Evolutionary conservation across 2,888 invertebrate species (phyloP).

Genomic region (Cremastobaeus sp.): DNA sequence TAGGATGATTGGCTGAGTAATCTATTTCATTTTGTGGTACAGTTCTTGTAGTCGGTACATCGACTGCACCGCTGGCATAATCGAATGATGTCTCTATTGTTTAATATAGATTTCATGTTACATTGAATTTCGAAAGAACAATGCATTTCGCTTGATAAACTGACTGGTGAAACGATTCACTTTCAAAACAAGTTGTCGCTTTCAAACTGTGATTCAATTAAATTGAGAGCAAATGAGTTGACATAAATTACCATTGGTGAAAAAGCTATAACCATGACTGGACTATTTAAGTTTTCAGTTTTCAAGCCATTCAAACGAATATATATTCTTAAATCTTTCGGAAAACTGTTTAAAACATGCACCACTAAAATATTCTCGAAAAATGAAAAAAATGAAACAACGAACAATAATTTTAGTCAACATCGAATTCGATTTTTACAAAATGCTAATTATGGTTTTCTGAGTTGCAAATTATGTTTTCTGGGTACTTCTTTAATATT

Average conservation of each 20-base stretch:
- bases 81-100: constrained; percentile 57
- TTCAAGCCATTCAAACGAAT: no score
- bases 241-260: background rate
- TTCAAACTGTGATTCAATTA: constrained; percentile 1
- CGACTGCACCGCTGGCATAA: constrained; percentile 48
- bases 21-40: constrained; percentile 65
- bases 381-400: no score
- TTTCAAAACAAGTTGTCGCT: background rate
- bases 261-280: no score
- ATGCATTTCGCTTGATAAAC: constrained; percentile 15
- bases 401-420: no score
- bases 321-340: no score
- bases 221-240: constrained; percentile 1
- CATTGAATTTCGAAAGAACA: constrained; percentile 41
- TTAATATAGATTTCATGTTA: constrained; percentile 39
- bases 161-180: background rate
- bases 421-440: no score
- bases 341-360: no score
- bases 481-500: no score
- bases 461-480: no score
- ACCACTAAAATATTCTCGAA: no score
- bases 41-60: constrained; percentile 23
- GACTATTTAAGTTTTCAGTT: no score
- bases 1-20: constrained; percentile 73
- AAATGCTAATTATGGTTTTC: no score